Conservation (phyloP, 1,140 invertebrate genomes). For the Pantala flavescens region DNA sequence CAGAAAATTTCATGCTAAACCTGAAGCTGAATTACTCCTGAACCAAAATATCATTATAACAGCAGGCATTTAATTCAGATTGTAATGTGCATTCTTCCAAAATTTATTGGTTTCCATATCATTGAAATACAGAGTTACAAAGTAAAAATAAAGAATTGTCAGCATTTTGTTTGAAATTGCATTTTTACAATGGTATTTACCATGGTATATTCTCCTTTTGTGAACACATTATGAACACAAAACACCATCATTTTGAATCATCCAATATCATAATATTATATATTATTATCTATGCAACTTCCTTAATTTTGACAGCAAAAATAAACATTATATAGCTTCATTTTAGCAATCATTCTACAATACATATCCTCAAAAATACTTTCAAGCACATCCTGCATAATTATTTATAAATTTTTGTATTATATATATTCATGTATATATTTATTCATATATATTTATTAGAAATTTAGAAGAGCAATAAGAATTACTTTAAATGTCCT, state of each 20-base stretch:
- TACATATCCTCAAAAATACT: conserved; percentile 2
- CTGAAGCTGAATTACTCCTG: too few species aligned
- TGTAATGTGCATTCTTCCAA: not conserved
- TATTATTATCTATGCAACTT: not conserved
- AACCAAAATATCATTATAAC: too few species aligned
- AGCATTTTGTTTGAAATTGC: not conserved
- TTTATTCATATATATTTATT: conserved; percentile 1
- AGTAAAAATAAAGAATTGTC: conserved; percentile 2
- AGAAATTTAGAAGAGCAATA: not conserved
- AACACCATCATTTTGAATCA: not conserved
- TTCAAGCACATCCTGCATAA: not conserved
- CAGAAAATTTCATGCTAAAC: too few species aligned
- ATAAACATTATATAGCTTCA: not conserved
- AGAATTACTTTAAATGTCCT: not conserved
- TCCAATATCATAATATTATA: not conserved
- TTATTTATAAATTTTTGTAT: not conserved
- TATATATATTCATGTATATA: not conserved
- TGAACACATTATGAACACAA: too few species aligned
- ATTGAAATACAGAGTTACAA: not conserved
- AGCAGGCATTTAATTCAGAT: too few species aligned
- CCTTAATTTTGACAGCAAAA: not conserved
- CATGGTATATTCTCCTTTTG: not conserved
- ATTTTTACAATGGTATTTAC: not conserved
- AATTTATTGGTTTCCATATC: not conserved
- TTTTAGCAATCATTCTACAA: not conserved